Percentiles rank a stretch among this genome's conserved stretches.
phyloP scores from a whole-genome alignment of 2,113 vertebrate genomes.

The Pantherophis guttatus region DNA sequence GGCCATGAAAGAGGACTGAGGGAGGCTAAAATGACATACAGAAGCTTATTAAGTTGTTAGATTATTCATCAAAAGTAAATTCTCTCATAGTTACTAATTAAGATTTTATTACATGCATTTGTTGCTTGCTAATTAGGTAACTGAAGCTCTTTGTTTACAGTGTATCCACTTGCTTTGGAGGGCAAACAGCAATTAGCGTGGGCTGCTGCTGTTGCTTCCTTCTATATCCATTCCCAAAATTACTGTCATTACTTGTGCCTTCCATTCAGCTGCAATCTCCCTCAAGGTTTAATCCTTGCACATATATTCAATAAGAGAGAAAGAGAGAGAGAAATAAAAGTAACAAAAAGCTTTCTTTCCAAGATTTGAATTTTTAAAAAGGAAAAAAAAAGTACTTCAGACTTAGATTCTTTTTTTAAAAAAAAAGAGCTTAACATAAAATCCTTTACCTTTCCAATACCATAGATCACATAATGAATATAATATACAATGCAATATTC shows the following conservation, averaged over 20 bases:
- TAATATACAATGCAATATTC: background rate
- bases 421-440: background rate
- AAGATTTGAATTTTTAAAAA: conserved; percentile 1
- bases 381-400: background rate
- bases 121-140: conserved; percentile 51
- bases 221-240: conserved; percentile 43
- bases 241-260: conserved; percentile 31
- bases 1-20: conserved; percentile 23
- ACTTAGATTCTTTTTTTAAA: background rate
- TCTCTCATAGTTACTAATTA: conserved; percentile 46
- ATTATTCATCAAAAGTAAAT: conserved; percentile 51
- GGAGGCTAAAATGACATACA: background rate
- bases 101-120: conserved; percentile 49
- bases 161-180: conserved; percentile 35
- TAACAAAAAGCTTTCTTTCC: conserved; percentile 27
- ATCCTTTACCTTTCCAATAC: background rate
- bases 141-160: conserved; percentile 44
- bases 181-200: conserved; percentile 14
- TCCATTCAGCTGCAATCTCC: background rate
- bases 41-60: conserved; percentile 38
- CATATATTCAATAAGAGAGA: background rate
- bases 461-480: background rate
- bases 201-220: background rate
- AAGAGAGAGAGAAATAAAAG: background rate
- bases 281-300: conserved; percentile 16